Evolutionary conservation across 2,113 vertebrate genomes (phyloP).

Genomic region (Dicentrarchus labrax): DNA sequence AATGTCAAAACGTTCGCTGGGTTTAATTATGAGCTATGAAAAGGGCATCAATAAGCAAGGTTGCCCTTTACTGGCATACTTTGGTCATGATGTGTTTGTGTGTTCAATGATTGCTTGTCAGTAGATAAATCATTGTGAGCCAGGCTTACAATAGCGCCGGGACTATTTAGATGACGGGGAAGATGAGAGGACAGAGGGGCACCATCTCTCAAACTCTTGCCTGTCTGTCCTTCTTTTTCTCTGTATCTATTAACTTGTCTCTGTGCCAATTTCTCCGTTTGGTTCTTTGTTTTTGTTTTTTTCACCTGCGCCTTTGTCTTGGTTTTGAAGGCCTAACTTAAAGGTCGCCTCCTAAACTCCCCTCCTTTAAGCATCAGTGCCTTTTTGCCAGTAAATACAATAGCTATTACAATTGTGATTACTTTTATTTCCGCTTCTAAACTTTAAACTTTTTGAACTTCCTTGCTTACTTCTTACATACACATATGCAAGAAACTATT

Average conservation of each 20-base stretch:
- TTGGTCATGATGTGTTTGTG: slow-evolving; percentile 64
- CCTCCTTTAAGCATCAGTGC: neutral
- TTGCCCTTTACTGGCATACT: slow-evolving; percentile 60
- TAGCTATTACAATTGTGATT: neutral
- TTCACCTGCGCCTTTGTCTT: neutral
- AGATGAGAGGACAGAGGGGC: slow-evolving; percentile 16
- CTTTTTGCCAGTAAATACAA: neutral
- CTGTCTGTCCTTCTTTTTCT: slow-evolving; percentile 8
- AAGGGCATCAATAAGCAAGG: slow-evolving; percentile 56
- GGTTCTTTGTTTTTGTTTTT: neutral
- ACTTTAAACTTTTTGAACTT: neutral
- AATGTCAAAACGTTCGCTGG: slow-evolving; percentile 50
- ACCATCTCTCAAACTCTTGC: slow-evolving; percentile 4
- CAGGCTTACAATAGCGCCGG: slow-evolving; percentile 1
- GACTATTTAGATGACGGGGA: slow-evolving; percentile 12
- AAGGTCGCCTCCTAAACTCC: neutral
- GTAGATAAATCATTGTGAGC: slow-evolving; percentile 57
- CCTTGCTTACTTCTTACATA: neutral
- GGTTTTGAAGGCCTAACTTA: neutral
- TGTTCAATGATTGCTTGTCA: slow-evolving; percentile 61
- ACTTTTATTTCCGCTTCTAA: neutral
- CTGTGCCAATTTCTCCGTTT: slow-evolving; percentile 1
- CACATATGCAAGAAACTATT: neutral
- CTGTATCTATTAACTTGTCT: neutral
- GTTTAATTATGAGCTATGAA: slow-evolving; percentile 61